These are phyloP conservation scores for Dicycla oo DNA, from an alignment of 2,888 invertebrate species.

Conservation along the genomic window DNA sequence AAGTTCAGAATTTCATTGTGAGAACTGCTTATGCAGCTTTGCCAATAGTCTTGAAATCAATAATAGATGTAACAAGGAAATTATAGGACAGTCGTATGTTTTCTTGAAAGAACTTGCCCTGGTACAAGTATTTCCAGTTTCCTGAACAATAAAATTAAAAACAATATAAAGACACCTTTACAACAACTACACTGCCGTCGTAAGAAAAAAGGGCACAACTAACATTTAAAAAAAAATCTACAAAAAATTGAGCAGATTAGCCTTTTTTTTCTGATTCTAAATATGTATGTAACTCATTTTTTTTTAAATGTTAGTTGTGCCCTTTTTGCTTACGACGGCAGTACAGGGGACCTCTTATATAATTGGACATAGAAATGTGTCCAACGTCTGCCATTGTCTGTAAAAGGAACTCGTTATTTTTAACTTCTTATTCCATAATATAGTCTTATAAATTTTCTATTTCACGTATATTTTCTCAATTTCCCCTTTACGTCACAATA, in stretches of 20 bases:
- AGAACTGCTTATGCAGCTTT: not conserved
- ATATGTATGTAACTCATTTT: too few relatives aligned
- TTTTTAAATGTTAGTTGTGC: too few relatives aligned
- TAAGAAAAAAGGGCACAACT: too few relatives aligned
- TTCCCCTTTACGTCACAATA: constrained; percentile 56
- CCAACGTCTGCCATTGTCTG: constrained; percentile 30
- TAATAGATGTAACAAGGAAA: not conserved
- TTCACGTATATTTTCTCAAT: constrained; percentile 43
- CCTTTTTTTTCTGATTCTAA: too few relatives aligned
- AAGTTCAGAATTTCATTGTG: not conserved
- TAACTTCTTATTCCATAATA: not conserved
- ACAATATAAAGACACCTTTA: constrained; percentile 15
- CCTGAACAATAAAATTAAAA: constrained; percentile 24
- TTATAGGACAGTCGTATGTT: not conserved
- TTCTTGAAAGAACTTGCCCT: not conserved
- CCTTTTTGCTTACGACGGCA: too few relatives aligned
- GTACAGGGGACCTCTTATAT: constrained; percentile 11
- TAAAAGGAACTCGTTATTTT: constrained; percentile 41
- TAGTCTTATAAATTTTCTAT: constrained; percentile 29
- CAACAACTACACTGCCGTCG: not conserved
- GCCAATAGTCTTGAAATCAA: not conserved
- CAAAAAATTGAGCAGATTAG: too few relatives aligned
- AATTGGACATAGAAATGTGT: constrained; percentile 43
- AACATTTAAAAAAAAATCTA: too few relatives aligned
- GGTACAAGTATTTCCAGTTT: constrained; percentile 13